A percentile compares a stretch with the other conserved stretches of the same genome.
Conservation (phyloP, 2,797 vertebrate genomes). For the Phataginus tetradactyla region DNA sequence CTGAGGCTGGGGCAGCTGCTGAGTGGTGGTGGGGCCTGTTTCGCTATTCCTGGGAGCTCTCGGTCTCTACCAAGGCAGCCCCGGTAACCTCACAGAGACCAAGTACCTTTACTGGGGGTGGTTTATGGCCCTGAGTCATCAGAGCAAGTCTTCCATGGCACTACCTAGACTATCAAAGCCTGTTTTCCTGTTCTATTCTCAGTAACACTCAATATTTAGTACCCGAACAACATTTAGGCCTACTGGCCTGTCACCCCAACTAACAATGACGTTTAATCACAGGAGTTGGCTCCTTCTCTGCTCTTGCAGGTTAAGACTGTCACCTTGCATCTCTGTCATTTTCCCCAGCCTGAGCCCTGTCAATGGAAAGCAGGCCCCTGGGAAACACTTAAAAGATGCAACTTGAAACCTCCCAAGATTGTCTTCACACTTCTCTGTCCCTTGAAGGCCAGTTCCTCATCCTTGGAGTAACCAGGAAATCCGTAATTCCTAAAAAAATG, state of each 20-base stretch:
- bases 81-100: neutral
- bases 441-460: neutral
- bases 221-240: neutral
- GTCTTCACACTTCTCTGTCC: neutral
- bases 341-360: neutral
- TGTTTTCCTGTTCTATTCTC: neutral
- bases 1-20: neutral
- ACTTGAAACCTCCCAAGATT: neutral
- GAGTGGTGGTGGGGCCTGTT: neutral
- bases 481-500: neutral
- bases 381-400: neutral
- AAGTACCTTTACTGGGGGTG: neutral
- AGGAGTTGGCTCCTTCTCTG: neutral
- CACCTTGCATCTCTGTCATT: neutral
- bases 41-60: neutral
- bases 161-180: neutral
- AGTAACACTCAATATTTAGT: neutral
- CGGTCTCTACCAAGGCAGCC: neutral
- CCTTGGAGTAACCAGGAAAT: neutral
- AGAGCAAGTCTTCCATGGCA: neutral
- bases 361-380: neutral
- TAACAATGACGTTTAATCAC: neutral
- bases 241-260: neutral
- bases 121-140: neutral
- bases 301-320: neutral